phyloP scores from a whole-genome alignment of 2,797 vertebrate genomes.

The Cyprinella venusta region DNA sequence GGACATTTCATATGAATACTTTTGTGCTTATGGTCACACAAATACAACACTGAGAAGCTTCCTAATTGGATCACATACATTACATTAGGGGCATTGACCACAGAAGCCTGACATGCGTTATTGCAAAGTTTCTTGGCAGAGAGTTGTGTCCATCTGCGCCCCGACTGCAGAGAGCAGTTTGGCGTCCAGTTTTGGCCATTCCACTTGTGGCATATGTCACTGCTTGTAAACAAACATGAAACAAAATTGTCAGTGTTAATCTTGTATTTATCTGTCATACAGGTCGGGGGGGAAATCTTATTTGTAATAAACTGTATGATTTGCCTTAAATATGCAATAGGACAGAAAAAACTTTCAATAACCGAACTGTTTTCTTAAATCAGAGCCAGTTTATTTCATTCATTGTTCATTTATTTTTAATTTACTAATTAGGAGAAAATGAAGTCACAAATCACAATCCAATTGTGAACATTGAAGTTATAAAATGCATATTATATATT shows the following conservation, averaged over 20 bases:
- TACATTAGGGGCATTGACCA: not conserved
- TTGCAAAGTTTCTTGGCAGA: slow-evolving; percentile 32
- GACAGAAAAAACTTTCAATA: not conserved
- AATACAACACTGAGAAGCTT: not conserved
- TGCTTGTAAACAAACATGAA: slow-evolving; percentile 48
- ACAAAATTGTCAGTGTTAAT: slow-evolving; percentile 20
- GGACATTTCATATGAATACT: slow-evolving; percentile 8
- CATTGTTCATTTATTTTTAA: not conserved
- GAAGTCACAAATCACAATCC: not conserved
- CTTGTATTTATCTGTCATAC: slow-evolving; percentile 7
- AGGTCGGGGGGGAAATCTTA: not conserved
- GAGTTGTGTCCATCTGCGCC: slow-evolving; percentile 43
- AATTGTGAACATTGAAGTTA: not conserved
- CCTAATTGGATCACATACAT: slow-evolving; percentile 8
- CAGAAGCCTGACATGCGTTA: slow-evolving; percentile 12
- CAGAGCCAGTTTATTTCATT: not conserved
- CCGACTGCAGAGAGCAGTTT: slow-evolving; percentile 27
- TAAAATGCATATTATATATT: not conserved
- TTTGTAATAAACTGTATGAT: not conserved
- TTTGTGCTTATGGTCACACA: slow-evolving; percentile 19
- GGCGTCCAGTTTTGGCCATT: slow-evolving; percentile 33
- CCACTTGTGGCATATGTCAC: slow-evolving; percentile 4
- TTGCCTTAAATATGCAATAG: not conserved
- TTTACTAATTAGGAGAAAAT: not conserved
- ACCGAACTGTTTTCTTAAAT: not conserved